These are phyloP conservation scores for Drosophila persimilis DNA, from an alignment of 1,140 invertebrate genomes.

Conservation along the genomic window DNA sequence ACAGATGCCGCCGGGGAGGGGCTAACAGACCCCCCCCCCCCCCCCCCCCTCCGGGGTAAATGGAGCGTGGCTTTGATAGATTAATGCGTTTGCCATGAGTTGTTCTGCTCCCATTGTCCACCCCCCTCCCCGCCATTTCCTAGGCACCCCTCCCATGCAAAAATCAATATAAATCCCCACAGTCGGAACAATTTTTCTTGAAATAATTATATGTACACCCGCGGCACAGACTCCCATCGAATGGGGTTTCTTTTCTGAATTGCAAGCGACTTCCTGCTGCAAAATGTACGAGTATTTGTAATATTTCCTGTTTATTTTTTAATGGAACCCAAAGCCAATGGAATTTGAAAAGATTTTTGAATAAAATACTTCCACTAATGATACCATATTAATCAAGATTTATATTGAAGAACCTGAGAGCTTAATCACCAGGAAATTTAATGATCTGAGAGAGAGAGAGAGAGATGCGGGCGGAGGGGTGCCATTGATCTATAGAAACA, in stretches of 20 bases:
- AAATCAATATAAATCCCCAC: slow-evolving; percentile 58
- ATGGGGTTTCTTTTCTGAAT: neutral
- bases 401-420: no score
- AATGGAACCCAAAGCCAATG: no score
- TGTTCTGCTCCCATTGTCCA: slow-evolving; percentile 20
- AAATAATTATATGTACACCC: neutral
- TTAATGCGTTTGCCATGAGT: slow-evolving; percentile 57
- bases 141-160: slow-evolving; percentile 32
- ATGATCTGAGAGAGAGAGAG: no score
- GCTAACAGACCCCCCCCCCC: slow-evolving; percentile 8
- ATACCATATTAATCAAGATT: no score
- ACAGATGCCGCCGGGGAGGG: neutral
- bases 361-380: no score
- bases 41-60: slow-evolving; percentile 36
- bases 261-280: no score
- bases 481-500: no score
- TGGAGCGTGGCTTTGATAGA: slow-evolving; percentile 76
- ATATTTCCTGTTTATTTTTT: no score
- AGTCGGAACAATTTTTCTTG: slow-evolving; percentile 16
- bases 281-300: no score
- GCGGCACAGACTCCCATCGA: neutral
- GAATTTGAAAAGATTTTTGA: no score
- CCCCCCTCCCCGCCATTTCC: slow-evolving; percentile 26
- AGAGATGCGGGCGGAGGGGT: no score
- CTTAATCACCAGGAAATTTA: no score